A percentile compares a stretch with the other conserved stretches of the same genome.
These are phyloP conservation scores for Chlorospingus flavigularis DNA, from an alignment of 2,797 vertebrate species.

Conservation along the genomic window DNA sequence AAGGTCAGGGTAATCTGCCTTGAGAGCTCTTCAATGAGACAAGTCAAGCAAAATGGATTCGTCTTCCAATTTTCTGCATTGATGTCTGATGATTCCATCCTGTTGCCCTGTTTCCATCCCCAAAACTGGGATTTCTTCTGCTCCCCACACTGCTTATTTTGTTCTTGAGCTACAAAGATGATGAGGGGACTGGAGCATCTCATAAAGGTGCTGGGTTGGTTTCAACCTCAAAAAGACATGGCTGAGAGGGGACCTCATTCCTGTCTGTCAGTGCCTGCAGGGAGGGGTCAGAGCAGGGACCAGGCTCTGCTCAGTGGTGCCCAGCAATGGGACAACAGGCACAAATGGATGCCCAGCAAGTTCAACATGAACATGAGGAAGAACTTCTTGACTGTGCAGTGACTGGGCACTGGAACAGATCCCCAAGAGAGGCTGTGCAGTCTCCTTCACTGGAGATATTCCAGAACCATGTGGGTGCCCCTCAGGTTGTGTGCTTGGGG, in stretches of 20 bases:
- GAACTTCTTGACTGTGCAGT: neutral
- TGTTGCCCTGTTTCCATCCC: fast-evolving
- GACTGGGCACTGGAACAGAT: fast-evolving
- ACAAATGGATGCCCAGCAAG: fast-evolving
- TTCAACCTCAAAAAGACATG: neutral
- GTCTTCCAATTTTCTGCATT: neutral
- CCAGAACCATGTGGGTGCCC: fast-evolving
- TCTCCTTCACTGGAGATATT: neutral
- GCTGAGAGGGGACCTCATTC: neutral
- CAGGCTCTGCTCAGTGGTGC: fast-evolving
- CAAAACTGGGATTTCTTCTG: neutral
- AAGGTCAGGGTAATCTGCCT: neutral
- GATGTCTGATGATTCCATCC: neutral
- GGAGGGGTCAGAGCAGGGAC: neutral
- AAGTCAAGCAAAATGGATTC: neutral
- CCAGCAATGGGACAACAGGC: neutral
- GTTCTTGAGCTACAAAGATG: neutral
- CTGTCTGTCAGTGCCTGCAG: fast-evolving
- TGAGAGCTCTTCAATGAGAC: neutral
- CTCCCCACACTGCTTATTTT: neutral
- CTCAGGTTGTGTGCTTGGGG: neutral
- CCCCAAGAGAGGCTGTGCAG: neutral
- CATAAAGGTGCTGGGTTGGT: neutral
- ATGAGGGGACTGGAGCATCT: neutral
- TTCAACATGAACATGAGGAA: neutral